phyloP scores from a whole-genome alignment of 1,140 invertebrate genomes.

The Procambarus virginalis region DNA sequence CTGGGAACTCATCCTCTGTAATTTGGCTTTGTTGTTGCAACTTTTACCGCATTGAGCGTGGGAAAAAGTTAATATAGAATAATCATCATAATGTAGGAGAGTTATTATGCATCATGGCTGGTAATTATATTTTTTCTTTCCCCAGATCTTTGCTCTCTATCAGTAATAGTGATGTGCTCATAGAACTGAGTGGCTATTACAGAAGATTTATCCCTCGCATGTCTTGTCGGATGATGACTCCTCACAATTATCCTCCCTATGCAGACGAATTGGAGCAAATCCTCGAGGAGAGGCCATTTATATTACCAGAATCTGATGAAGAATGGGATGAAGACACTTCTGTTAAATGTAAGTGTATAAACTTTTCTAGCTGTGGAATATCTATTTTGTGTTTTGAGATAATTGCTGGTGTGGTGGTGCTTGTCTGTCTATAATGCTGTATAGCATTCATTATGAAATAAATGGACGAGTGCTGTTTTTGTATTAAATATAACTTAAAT shows the following conservation, averaged over 20 bases:
- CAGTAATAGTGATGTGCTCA: slow-evolving; percentile 7
- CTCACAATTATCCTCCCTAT: slow-evolving; percentile 35
- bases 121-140: slow-evolving; percentile 71
- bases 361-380: too few species aligned
- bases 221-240: slow-evolving; percentile 44
- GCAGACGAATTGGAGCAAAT: slow-evolving; percentile 32
- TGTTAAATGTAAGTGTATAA: slow-evolving; percentile 23
- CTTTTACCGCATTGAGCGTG: too few species aligned
- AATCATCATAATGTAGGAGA: too few species aligned
- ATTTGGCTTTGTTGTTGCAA: too few species aligned
- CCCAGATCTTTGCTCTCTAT: slow-evolving; percentile 40
- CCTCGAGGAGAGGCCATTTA: slow-evolving; percentile 39
- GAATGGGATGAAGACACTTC: slow-evolving; percentile 34
- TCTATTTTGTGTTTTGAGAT: too few species aligned
- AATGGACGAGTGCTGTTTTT: too few species aligned
- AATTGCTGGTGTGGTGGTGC: too few species aligned
- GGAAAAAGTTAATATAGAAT: too few species aligned
- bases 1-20: too few species aligned
- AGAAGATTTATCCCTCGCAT: slow-evolving; percentile 27
- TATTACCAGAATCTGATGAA: slow-evolving; percentile 50
- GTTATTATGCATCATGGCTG: slow-evolving; percentile 39
- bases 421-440: too few species aligned
- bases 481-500: too few species aligned
- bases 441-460: too few species aligned
- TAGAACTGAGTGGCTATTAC: slow-evolving; percentile 46